A percentile compares a stretch with the other conserved stretches of the same genome.
phyloP scores from a whole-genome alignment of 2,113 vertebrate species.

The Eptatretus burgeri region DNA sequence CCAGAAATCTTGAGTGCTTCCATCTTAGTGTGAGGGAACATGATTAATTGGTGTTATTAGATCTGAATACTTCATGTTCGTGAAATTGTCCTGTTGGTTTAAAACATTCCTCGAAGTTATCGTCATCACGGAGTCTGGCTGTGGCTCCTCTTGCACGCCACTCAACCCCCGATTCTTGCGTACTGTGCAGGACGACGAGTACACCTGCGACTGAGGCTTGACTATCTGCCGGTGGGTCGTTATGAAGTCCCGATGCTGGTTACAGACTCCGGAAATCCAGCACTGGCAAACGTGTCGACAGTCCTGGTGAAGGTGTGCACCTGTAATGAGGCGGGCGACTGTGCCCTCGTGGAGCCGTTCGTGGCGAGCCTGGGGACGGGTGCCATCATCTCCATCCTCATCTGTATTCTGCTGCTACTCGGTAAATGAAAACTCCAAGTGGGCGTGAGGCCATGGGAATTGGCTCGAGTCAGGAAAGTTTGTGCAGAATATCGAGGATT shows the following conservation, averaged over 20 bases:
- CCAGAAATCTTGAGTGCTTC: constrained; percentile 16
- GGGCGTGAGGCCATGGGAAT: background rate
- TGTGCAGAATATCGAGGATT: background rate
- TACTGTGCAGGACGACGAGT: constrained; percentile 2
- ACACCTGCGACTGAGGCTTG: constrained; percentile 42
- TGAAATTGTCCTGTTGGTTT: too few species aligned
- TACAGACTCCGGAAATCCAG: constrained; percentile 73
- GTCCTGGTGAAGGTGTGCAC: constrained; percentile 91
- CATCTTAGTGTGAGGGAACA: too few species aligned
- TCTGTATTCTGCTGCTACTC: constrained; percentile 65
- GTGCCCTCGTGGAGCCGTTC: constrained; percentile 46
- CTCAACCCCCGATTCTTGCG: background rate
- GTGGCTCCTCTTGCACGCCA: too few species aligned
- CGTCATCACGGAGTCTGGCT: too few species aligned
- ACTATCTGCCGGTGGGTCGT: constrained; percentile 55
- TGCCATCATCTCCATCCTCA: constrained; percentile 64
- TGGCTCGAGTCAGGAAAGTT: background rate
- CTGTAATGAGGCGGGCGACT: constrained; percentile 63
- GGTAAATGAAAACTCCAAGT: constrained; percentile 25
- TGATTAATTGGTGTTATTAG: too few species aligned
- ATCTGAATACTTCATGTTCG: too few species aligned
- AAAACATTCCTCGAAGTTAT: too few species aligned
- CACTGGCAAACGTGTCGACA: constrained; percentile 48
- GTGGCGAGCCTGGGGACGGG: constrained; percentile 57
- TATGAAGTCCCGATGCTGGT: constrained; percentile 63